Evolutionary conservation across 2,113 vertebrate genomes (phyloP), one percentile per base, ranked within the genome.

Genomic region (Pampusana beccarii): DNA sequence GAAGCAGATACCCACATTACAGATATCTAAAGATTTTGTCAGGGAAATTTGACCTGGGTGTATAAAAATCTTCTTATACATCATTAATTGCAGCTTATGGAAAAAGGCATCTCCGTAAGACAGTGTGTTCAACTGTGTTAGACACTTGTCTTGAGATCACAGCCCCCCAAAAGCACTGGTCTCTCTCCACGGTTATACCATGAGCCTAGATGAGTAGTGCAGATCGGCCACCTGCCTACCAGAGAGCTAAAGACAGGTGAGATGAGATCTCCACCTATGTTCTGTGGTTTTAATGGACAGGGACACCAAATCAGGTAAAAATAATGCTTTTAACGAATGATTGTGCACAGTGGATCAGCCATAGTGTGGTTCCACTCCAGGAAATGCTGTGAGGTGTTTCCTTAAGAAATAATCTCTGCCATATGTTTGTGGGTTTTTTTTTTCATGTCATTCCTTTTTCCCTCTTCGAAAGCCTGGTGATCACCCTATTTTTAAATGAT

Each of bases 211-310:
- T 10, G 26, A 50, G 20, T 24, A 80, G 25, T n/a, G 16, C 15
- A 77, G 53, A 25, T 0, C 33, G 18, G 12, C 60, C 17, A 72
- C 9, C 10, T 42, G 38, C 17, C 9, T 42, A 53, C 8, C 50
- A 34, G 48, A 71, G 33, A 34, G 40, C 5, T 74, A 56, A 66
- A 69, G 18, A 13, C 0, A 0, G 26, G 20, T 28, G 5, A 90
- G 25, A 50, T 38, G 48, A 75, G 38, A 60, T 40, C 31, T 65
- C 5, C 29, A 33, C 16, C 61, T 29, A 62, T 4, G 5, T 58
- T 80, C n/a, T 74, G 17, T 80, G 38, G 20, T 23, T 31, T 88
- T 42, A 69, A 72, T 0, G 3, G 23, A 33, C 17, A 88, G 4
- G 18, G 17, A 84, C n/a, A 70, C 2, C 24, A 73, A 92, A 89